Evolutionary conservation across 2,113 vertebrate species (phyloP).

Genomic region (Turnix velox): DNA sequence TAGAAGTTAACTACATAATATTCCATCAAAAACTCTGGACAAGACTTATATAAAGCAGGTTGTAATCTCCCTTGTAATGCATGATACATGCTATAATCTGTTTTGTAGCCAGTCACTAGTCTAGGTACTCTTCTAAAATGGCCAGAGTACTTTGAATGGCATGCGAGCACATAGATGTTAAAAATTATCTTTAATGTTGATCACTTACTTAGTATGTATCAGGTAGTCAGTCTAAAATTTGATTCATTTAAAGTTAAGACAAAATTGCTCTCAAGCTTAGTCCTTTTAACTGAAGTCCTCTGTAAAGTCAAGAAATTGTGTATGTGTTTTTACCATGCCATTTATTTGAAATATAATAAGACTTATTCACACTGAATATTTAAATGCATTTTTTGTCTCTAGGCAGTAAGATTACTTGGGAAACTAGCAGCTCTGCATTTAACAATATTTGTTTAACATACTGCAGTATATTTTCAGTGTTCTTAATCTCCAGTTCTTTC

Average conservation of each 20-base stretch:
- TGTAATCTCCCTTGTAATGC: background rate
- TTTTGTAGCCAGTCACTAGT: background rate
- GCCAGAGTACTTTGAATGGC: background rate
- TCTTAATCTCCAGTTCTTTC: background rate
- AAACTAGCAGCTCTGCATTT: background rate
- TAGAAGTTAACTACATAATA: background rate
- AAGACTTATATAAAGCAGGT: background rate
- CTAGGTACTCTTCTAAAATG: background rate
- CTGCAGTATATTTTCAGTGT: background rate
- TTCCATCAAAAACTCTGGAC: background rate
- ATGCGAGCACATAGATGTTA: background rate
- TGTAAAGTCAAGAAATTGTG: background rate
- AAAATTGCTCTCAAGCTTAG: background rate
- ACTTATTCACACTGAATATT: background rate
- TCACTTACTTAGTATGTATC: background rate
- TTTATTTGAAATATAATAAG: background rate
- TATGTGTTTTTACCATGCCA: background rate
- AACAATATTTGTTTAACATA: background rate
- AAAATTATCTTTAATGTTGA: background rate
- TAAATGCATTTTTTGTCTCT: background rate
- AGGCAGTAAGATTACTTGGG: background rate
- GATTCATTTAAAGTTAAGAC: background rate
- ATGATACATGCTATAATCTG: background rate
- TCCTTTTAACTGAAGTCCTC: background rate
- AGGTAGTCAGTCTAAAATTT: background rate